Percentiles rank a stretch among this genome's conserved stretches.
Conservation (phyloP, 1,140 invertebrate species). For the Dendroctonus ponderosae region DNA sequence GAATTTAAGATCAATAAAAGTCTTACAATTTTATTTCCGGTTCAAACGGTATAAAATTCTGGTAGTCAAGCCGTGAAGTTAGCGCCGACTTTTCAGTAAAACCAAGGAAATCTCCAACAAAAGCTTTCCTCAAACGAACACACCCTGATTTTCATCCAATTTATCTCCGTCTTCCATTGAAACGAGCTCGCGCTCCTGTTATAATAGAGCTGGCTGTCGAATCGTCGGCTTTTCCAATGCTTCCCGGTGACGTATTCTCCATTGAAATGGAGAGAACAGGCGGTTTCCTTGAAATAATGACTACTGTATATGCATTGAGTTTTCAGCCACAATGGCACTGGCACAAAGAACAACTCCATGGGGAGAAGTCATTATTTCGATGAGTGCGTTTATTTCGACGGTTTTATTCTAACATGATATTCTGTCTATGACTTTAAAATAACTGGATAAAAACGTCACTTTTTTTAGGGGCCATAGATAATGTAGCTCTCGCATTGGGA, state of each 20-base stretch:
- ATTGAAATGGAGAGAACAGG: constrained; percentile 18
- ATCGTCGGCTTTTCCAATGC: constrained; percentile 10
- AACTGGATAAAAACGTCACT: too few species aligned
- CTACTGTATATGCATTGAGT: constrained; percentile 26
- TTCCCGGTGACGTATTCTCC: constrained; percentile 13
- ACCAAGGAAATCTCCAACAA: not conserved
- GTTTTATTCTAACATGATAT: not conserved
- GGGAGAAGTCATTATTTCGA: constrained; percentile 7
- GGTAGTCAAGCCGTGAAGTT: too few species aligned
- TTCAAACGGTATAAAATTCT: too few species aligned
- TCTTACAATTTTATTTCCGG: too few species aligned
- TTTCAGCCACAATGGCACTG: constrained; percentile 5
- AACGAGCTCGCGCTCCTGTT: not conserved
- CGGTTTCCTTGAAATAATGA: constrained; percentile 22
- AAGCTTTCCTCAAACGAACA: not conserved
- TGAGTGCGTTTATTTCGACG: constrained; percentile 3
- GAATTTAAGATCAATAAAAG: too few species aligned
- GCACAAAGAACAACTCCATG: constrained; percentile 7
- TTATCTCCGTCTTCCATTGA: constrained; percentile 7
- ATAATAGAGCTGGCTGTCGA: constrained; percentile 6
- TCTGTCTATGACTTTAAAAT: not conserved
- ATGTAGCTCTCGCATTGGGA: not conserved
- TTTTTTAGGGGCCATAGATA: not conserved
- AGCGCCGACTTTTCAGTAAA: too few species aligned
- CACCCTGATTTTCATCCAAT: not conserved